Evolutionary conservation across 2,113 vertebrate genomes (phyloP).

Genomic region (Oplegnathus fasciatus): DNA sequence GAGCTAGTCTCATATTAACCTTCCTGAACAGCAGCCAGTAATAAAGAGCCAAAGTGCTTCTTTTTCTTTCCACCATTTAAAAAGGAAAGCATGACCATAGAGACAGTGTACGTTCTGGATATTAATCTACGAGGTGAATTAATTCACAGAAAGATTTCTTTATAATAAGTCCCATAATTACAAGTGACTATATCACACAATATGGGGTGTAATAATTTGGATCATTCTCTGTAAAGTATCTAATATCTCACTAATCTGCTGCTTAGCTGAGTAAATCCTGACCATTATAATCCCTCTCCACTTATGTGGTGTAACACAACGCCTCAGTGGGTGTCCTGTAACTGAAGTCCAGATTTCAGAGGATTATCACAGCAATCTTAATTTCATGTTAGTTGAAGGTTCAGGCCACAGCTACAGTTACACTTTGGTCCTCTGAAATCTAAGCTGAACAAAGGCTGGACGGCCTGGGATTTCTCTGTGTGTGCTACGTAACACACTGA

Average conservation of each 20-base stretch:
- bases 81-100: background rate
- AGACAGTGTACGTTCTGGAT: conserved; percentile 6
- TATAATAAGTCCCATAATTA: conserved; percentile 55
- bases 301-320: conserved; percentile 41
- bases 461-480: conserved; percentile 20
- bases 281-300: conserved; percentile 49
- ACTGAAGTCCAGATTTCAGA: conserved; percentile 60
- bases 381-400: conserved; percentile 38
- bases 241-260: conserved; percentile 73
- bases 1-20: conserved; percentile 51
- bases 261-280: conserved; percentile 64
- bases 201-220: conserved; percentile 43
- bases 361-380: conserved; percentile 67
- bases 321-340: conserved; percentile 47
- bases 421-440: conserved; percentile 10
- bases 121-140: conserved; percentile 35
- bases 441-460: conserved; percentile 4
- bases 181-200: conserved; percentile 31
- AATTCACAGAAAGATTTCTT: conserved; percentile 34
- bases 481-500: conserved; percentile 46
- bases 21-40: conserved; percentile 34
- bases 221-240: conserved; percentile 58
- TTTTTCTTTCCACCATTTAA: conserved; percentile 8
- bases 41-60: conserved; percentile 31
- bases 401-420: background rate